A percentile compares a stretch with the other conserved stretches of the same genome.
These are phyloP conservation scores for Nothocercus nigrocapillus DNA, from an alignment of 2,113 vertebrate genomes.

Conservation along the genomic window DNA sequence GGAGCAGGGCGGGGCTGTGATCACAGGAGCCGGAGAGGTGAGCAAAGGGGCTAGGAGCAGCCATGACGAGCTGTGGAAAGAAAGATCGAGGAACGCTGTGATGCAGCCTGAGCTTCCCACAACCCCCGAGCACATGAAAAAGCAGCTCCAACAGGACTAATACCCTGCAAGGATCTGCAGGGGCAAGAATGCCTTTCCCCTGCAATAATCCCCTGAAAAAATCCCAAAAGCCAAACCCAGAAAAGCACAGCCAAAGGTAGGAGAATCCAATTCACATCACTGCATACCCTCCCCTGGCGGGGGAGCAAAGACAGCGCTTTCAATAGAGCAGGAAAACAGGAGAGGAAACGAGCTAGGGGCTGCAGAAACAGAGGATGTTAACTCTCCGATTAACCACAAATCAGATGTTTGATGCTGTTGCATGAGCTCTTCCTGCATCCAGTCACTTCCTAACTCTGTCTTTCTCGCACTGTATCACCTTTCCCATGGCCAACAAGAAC, in stretches of 20 bases:
- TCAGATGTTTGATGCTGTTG: not conserved
- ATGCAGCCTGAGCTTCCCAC: not conserved
- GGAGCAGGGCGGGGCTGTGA: constrained; percentile 74
- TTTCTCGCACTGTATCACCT: not conserved
- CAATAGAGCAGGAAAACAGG: not conserved
- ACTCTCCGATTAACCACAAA: too few relatives aligned
- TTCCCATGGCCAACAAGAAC: not conserved
- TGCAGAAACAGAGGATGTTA: not conserved
- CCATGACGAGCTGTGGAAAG: constrained; percentile 85
- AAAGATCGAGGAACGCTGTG: not conserved
- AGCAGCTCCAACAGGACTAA: not conserved
- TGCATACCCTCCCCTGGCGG: not conserved
- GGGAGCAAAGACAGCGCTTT: not conserved
- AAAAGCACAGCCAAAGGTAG: not conserved
- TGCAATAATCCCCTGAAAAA: not conserved
- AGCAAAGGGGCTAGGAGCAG: constrained; percentile 90
- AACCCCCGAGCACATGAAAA: not conserved
- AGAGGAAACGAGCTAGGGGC: not conserved
- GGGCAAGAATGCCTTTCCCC: not conserved
- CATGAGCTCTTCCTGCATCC: not conserved
- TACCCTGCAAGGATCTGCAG: not conserved
- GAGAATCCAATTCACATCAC: not conserved
- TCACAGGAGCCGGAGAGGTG: constrained; percentile 78
- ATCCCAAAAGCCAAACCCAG: not conserved
- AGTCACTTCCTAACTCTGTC: not conserved